Evolutionary conservation across 2,113 vertebrate genomes (phyloP).

Genomic region (Apteryx owenii): DNA sequence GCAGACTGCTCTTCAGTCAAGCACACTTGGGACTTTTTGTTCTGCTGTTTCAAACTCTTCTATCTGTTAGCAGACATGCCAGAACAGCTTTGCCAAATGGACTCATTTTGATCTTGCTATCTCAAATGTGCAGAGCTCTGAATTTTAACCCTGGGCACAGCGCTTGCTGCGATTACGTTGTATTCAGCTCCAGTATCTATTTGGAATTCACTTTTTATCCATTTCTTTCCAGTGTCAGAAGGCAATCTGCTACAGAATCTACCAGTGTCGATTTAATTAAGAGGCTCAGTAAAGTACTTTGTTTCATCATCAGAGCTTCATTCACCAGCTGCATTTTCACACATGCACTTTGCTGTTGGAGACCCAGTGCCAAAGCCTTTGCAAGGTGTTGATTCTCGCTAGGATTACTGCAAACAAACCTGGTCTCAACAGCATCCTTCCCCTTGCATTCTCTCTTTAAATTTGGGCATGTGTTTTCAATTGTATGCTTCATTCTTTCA

Average conservation of each 20-base stretch:
- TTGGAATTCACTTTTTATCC: not conserved
- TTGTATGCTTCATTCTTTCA: not conserved
- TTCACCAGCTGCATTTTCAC: not conserved
- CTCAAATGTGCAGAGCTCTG: conserved; percentile 6
- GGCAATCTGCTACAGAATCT: not conserved
- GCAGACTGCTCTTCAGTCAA: conserved; percentile 45
- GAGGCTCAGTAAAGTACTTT: not conserved
- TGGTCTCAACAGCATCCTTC: accelerated
- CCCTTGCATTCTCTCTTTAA: not conserved
- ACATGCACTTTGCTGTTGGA: not conserved
- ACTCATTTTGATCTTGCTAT: conserved; percentile 4
- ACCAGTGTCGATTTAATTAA: not conserved
- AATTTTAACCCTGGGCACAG: not conserved
- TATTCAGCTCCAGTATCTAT: not conserved
- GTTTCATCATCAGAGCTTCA: not conserved
- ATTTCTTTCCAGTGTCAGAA: not conserved
- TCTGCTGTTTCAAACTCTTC: conserved; percentile 14
- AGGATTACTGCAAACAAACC: not conserved
- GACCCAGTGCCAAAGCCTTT: not conserved
- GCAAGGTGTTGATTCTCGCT: not conserved
- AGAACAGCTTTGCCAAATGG: conserved; percentile 19
- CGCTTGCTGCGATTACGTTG: not conserved
- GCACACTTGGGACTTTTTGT: conserved; percentile 18
- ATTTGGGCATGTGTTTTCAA: conserved; percentile 35
- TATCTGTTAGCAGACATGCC: conserved; percentile 7